Conservation (phyloP, 1,140 invertebrate species). For the Drosophila sulfurigaster region DNA sequence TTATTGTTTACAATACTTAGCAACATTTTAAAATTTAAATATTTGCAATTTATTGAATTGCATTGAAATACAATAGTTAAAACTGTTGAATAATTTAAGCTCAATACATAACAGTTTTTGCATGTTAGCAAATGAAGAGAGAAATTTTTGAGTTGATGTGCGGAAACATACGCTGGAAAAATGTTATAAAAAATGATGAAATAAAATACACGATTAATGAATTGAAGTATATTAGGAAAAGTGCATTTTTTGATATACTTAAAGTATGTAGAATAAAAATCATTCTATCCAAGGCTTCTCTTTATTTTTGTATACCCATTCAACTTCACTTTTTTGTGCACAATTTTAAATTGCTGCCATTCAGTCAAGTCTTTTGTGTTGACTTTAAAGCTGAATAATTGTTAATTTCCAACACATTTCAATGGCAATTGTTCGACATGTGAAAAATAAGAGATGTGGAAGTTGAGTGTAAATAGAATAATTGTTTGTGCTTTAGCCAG, state of each 20-base stretch:
- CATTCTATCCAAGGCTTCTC: too few relatives aligned
- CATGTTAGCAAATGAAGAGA: not conserved
- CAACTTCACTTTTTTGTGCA: not conserved
- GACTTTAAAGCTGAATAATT: conserved; percentile 6
- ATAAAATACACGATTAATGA: not conserved
- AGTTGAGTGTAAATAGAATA: conserved; percentile 3
- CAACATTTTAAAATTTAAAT: not conserved
- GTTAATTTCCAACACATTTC: conserved; percentile 25
- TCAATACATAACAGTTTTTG: not conserved
- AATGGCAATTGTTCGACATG: not conserved
- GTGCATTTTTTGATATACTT: too few relatives aligned
- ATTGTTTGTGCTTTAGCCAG: not conserved
- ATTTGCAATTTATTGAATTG: not conserved
- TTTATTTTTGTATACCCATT: not conserved
- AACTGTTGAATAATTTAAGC: conserved; percentile 25
- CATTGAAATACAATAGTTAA: conserved; percentile 8
- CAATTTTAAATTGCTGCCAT: conserved; percentile 5
- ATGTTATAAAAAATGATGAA: not conserved
- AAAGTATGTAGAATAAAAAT: too few relatives aligned
- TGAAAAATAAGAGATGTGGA: conserved; percentile 1
- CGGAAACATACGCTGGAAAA: too few relatives aligned
- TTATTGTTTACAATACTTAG: not conserved
- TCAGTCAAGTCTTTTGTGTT: not conserved
- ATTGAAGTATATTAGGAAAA: not conserved
- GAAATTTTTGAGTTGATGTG: too few relatives aligned